These are phyloP conservation scores for Drosophila tani DNA, from an alignment of 1,140 invertebrate species.

Conservation along the genomic window DNA sequence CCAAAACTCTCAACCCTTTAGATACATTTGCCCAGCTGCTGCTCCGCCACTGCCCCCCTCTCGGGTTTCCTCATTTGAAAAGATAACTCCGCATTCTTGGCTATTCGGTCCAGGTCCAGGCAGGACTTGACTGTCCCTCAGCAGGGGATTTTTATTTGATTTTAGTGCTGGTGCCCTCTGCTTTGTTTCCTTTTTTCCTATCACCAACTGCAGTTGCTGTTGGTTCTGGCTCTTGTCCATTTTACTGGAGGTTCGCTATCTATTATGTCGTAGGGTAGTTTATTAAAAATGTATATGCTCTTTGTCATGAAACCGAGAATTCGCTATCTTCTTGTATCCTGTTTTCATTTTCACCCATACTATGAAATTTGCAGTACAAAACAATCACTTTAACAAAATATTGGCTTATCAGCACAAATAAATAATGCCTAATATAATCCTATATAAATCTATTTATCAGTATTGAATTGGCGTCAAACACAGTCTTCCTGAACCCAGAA, in stretches of 20 bases:
- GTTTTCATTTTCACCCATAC: neutral
- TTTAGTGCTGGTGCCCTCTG: slow-evolving; percentile 57
- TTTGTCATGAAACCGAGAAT: neutral
- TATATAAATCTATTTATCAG: too few relatives aligned
- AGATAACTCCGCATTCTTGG: slow-evolving; percentile 73
- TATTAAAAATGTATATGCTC: slow-evolving; percentile 1
- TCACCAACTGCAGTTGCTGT: slow-evolving; percentile 20
- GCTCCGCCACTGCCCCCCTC: slow-evolving; percentile 15
- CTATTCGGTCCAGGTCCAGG: slow-evolving; percentile 17
- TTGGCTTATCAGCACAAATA: neutral
- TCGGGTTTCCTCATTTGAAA: slow-evolving; percentile 35
- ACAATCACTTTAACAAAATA: neutral
- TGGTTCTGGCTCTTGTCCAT: slow-evolving; percentile 50
- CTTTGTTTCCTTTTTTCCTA: slow-evolving; percentile 21
- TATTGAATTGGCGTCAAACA: too few relatives aligned
- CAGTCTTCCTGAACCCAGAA: neutral
- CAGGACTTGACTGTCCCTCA: slow-evolving; percentile 5
- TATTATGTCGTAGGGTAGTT: slow-evolving; percentile 10
- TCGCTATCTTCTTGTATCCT: too few relatives aligned
- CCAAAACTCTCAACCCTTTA: slow-evolving; percentile 39
- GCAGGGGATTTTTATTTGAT: slow-evolving; percentile 64
- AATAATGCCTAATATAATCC: neutral
- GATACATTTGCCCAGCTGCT: slow-evolving; percentile 31
- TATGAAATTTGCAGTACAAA: neutral
- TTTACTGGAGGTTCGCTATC: slow-evolving; percentile 13